A percentile compares a stretch with the other conserved stretches of the same genome.
These are phyloP conservation scores for Loripinus fragilis DNA, from an alignment of 2,888 invertebrate species.

Conservation along the genomic window DNA sequence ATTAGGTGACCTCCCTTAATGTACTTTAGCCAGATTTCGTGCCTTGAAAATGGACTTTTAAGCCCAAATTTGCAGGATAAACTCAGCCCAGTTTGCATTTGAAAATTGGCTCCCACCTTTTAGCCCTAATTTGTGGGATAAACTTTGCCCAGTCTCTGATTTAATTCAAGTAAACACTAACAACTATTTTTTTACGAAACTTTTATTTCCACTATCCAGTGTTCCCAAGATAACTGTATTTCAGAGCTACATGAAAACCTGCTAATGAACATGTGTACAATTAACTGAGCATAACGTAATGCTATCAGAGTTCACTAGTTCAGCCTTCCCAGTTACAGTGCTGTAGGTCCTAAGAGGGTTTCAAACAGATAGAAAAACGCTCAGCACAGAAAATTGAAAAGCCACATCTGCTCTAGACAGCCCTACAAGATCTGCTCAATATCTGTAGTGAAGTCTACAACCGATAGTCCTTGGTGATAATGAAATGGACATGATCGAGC, in stretches of 20 bases:
- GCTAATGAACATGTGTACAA: slow-evolving; percentile 46
- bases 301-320: slow-evolving; percentile 26
- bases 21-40: too few relatives aligned
- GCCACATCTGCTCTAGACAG: slow-evolving; percentile 26
- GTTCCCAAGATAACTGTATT: neutral
- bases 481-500: slow-evolving; percentile 37
- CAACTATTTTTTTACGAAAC: neutral
- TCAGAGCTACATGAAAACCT: neutral
- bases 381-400: slow-evolving; percentile 22
- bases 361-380: slow-evolving; percentile 46
- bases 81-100: too few relatives aligned
- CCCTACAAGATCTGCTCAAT: slow-evolving; percentile 50
- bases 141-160: too few relatives aligned
- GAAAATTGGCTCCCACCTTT: too few relatives aligned
- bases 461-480: slow-evolving; percentile 50
- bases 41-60: too few relatives aligned
- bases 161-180: too few relatives aligned
- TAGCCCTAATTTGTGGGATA: too few relatives aligned
- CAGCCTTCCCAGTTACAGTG: slow-evolving; percentile 29
- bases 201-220: slow-evolving; percentile 1
- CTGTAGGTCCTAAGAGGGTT: slow-evolving; percentile 30
- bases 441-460: slow-evolving; percentile 32
- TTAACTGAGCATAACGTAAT: slow-evolving; percentile 4
- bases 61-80: too few relatives aligned
- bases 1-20: too few relatives aligned